Base-by-base conservation (phyloP, 2,113 vertebrate species). In the Pavo muticus region DNA sequence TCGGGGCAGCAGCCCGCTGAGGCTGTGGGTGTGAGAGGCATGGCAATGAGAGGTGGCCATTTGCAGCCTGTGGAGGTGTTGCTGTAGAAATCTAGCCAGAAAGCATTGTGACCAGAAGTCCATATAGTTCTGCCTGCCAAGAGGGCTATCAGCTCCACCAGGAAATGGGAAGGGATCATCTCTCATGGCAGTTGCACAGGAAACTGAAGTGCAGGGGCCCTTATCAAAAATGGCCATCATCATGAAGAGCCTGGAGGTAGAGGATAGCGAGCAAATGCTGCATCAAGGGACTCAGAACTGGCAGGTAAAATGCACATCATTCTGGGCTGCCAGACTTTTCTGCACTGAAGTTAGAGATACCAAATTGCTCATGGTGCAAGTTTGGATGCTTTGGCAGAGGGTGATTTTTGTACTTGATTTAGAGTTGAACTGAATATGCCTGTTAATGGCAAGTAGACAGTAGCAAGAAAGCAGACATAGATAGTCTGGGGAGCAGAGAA, bases 41-140 rank as follows among this genome's bases (percentile, higher is more conserved):
- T 45, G 73, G 84, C 60, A 84, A 27, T 0, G 2, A 87, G 65
- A 48, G 52, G 9, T 75, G 87, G 73, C 64, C 48, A 21, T 89
- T 93, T 2, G 2, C 68, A 61, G 77, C 0, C 2, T 50, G 24
- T 54, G 45, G 84, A 96, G 48, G 8, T 81, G 50, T 57, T 63
- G 35, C 59, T 15, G 67, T 47, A 60, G 74, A 83, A 82, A 87
- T 71, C 13, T 25, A 87, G 48, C 77, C 96, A 95, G 69, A 91
- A 95, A 64, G 21, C 1, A 0, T 79, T 61, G 32, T 12, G 67
- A 77, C 57, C 88, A 83, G 84, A 89, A 86, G 56, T 65, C 71
- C 61, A 91, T 20, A 3, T 57, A 45, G 68, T 77, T 73, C 42
- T 94, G 71, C n/a, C 57, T 94, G 81, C 75, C 69, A 78, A 48